Evolutionary conservation across 1,140 invertebrate genomes (phyloP), one percentile per base, ranked within the genome.

Genomic region (Pissodes strobi): DNA sequence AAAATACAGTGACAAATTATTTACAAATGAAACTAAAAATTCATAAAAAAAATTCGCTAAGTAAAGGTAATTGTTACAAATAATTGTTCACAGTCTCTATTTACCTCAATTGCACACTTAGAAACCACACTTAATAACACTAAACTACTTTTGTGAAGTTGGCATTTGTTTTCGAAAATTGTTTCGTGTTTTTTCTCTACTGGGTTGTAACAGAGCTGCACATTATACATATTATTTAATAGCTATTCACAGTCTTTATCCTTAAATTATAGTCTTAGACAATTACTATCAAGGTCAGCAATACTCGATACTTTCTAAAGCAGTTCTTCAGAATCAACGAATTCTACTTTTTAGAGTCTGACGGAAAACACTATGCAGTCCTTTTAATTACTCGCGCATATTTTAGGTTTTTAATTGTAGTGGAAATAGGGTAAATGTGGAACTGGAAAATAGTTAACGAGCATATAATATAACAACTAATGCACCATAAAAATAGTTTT

Each of bases 31-130:
- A 57, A 21, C 18, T 57, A 57, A 61, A 51, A 59, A 48, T 22
- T 49, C 6, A 15, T 23, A 34, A 49, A 66, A 66, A 65, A 62
- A 66, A 68, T 63, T 66, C 3, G 23, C 67, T 63, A 66, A 56
- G 38, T 65, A 61, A 18, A 68, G 25, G 23, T 30, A 13, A 6
- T 41, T 41, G 51, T 51, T 48, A 52, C 18, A 43, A 27, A 23
- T 17, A 59, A 37, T 56, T 69, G 55, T 68, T 46, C 60, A 66
- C 68, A 73, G 68, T 68, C 69, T 72, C 72, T 71, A 69, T 71
- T 68, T 67, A 64, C 52, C 55, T 25, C 25, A 43, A 74, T 74
- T 74, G 72, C 72, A 74, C 72, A 74, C 71, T 60, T 67, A 72
- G 27, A 68, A 70, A 66, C 61, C 70, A 72, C 70, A 72, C 68